These are phyloP conservation scores for Gephyroberyx darwinii DNA, from an alignment of 2,797 vertebrate species.

Conservation along the genomic window DNA sequence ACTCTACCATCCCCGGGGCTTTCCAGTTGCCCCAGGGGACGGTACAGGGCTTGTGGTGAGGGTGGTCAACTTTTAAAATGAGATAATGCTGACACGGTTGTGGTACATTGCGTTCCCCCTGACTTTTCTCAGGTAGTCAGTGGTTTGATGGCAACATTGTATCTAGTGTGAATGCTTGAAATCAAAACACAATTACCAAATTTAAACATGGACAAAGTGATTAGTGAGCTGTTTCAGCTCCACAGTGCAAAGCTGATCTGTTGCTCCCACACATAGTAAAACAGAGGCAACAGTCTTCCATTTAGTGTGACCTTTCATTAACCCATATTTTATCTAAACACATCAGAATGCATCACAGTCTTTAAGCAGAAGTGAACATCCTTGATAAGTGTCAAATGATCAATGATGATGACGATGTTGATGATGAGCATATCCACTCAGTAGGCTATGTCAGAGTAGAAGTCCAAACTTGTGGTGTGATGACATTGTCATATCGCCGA, in stretches of 20 bases:
- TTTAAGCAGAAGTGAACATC: background rate
- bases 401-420: background rate
- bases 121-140: conserved; percentile 53
- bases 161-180: conserved; percentile 21
- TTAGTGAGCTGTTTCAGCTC: conserved; percentile 28
- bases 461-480: background rate
- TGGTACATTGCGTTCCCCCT: conserved; percentile 63
- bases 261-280: background rate
- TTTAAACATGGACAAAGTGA: background rate
- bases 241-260: background rate
- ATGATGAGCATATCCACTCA: background rate
- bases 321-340: conserved; percentile 5
- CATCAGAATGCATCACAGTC: background rate
- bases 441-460: background rate
- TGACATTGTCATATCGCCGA: conserved; percentile 21
- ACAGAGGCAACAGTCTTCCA: background rate
- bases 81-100: conserved; percentile 61
- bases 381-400: background rate
- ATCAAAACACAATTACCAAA: conserved; percentile 9
- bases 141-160: conserved; percentile 32
- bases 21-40: conserved; percentile 49
- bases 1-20: conserved; percentile 46
- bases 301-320: conserved; percentile 22
- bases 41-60: conserved; percentile 15
- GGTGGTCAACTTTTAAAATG: conserved; percentile 65